Base-by-base conservation (phyloP, 2,113 vertebrate genomes). In the Sinocyclocheilus maitianheensis region DNA sequence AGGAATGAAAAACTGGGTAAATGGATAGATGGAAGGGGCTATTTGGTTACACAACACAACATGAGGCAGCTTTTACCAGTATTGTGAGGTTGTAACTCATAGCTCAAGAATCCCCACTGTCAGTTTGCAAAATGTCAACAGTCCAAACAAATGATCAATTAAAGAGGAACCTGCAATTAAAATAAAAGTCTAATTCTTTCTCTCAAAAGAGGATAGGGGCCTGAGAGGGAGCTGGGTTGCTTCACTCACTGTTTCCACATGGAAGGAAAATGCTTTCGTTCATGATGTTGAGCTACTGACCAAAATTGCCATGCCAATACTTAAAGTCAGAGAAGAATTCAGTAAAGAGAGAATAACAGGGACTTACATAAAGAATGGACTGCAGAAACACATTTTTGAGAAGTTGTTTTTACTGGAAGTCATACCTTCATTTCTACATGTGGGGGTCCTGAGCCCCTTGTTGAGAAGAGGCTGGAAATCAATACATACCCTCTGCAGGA, bases 111-210 rank as follows among this genome's bases (percentile, higher is more conserved):
- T 92, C 91, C 89, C 84, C 87, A 48, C 84, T 91, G 90, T 89
- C 90, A 87, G 90, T 87, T 86, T 89, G 86, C 20, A 51, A 89
- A 83, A 81, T 72, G 83, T 88, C 86, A 88, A 82, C 84, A 85
- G 72, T 60, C 43, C 80, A 92, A 89, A 93, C 84, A 90, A 90
- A 93, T 91, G 89, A 89, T 88, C 82, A 87, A 92, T 94, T 81
- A 11, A 74, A 91, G 75, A 65, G 83, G 37, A 93, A 91, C 91
- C 91, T 91, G 89, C 88, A 91, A 94, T 95, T 93, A 93, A 90
- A 88, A 93, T 91, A 18, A 90, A 67, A 77, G 63, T 48, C 55
- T 46, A 65, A 92, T 78, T 90, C 86, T 76, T 90, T 78, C 63
- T 88, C 79, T 91, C 74, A 90, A 93, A 89, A 53, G 79, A 90